phyloP scores from a whole-genome alignment of 1,140 invertebrate genomes.

The Latrodectus geometricus region DNA sequence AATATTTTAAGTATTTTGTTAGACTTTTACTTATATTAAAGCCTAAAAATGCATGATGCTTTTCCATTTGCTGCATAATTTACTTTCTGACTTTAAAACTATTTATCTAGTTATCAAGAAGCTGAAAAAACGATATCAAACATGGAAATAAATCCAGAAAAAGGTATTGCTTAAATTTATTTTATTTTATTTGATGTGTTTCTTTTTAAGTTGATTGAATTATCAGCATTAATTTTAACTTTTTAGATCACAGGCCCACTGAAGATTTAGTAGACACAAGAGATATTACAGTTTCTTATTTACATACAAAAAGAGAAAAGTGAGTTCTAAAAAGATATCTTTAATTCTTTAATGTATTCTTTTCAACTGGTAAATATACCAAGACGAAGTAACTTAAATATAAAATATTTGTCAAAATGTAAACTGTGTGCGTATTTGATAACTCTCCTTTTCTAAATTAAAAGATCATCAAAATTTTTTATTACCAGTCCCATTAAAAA shows the following conservation, averaged over 20 bases:
- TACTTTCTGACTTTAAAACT: not conserved
- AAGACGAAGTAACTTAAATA: no score
- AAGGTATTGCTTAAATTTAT: slow-evolving; percentile 60
- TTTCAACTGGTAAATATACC: no score
- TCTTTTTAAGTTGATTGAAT: not conserved
- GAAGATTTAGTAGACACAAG: slow-evolving; percentile 40
- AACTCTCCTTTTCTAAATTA: no score
- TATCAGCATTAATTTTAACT: not conserved
- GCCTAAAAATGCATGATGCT: no score
- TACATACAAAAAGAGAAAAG: slow-evolving; percentile 69
- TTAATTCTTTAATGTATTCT: no score
- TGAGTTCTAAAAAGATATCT: slow-evolving; percentile 54
- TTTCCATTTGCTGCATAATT: no score
- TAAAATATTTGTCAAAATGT: no score
- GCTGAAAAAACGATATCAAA: slow-evolving; percentile 67
- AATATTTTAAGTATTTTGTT: no score
- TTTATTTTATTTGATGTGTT: not conserved
- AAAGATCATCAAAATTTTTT: no score
- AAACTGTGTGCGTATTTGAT: no score
- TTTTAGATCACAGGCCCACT: slow-evolving; percentile 56
- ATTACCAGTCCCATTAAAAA: no score
- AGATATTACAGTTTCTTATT: slow-evolving; percentile 61
- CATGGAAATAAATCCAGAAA: slow-evolving; percentile 74
- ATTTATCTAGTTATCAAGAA: slow-evolving; percentile 65
- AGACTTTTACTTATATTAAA: no score